Evolutionary conservation across 2,113 vertebrate genomes (phyloP).

Genomic region (Ahaetulla prasina): DNA sequence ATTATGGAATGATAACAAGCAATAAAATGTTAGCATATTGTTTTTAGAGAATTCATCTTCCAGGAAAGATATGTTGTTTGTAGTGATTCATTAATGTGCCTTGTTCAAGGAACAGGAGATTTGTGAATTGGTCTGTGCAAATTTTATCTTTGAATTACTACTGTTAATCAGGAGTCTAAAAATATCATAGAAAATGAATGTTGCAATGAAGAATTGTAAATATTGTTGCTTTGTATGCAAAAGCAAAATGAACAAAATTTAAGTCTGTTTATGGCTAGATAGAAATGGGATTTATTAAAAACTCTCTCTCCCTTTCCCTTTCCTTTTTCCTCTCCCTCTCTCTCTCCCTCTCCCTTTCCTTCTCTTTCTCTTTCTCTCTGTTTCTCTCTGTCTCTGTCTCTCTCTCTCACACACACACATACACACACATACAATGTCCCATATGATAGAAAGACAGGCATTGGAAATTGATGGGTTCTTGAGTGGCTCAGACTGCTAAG

Average conservation of each 20-base stretch:
- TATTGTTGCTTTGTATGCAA: background rate
- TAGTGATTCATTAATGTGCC: background rate
- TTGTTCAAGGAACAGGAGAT: background rate
- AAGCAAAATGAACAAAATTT: background rate
- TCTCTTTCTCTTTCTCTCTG: too few relatives aligned
- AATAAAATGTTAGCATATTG: background rate
- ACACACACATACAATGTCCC: background rate
- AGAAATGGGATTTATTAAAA: background rate
- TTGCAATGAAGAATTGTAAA: background rate
- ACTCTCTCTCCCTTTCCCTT: too few relatives aligned
- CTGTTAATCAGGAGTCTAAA: background rate
- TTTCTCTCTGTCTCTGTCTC: accelerated
- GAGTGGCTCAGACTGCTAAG: too few relatives aligned
- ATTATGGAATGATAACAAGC: background rate
- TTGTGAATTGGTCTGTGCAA: background rate
- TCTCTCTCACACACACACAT: too few relatives aligned
- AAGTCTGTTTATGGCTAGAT: background rate
- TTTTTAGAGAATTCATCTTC: background rate
- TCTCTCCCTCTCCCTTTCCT: too few relatives aligned
- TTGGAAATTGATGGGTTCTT: background rate
- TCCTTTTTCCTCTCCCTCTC: too few relatives aligned
- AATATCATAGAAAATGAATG: background rate
- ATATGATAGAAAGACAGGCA: background rate
- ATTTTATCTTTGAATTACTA: background rate
- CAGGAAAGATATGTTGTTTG: background rate